phyloP scores from a whole-genome alignment of 2,113 vertebrate species.

The Taxidea taxus region DNA sequence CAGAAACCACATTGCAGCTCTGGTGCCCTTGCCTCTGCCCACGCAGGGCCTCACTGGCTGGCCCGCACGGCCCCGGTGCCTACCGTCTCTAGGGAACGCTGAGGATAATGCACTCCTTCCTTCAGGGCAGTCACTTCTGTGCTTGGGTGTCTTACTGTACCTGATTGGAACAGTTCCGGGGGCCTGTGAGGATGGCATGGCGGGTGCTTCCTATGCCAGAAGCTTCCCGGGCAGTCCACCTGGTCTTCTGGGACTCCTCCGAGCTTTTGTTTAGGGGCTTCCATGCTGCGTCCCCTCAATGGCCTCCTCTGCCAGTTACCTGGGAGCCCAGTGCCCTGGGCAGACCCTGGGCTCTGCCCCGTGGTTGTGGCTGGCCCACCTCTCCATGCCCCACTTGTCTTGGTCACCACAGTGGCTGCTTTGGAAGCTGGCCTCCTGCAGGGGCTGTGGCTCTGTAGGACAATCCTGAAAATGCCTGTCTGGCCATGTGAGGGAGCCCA shows the following conservation, averaged over 20 bases:
- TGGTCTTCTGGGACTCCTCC: background rate
- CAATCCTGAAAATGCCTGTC: background rate
- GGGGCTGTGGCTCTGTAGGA: rapidly evolving
- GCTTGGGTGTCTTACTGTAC: rapidly evolving
- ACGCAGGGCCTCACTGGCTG: background rate
- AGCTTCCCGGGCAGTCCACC: too few species aligned
- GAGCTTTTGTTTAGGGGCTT: background rate
- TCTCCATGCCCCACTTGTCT: rapidly evolving
- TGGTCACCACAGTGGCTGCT: rapidly evolving
- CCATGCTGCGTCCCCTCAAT: rapidly evolving
- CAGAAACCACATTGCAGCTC: background rate
- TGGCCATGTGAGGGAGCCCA: background rate
- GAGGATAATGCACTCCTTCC: background rate
- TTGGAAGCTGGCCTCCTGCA: too few species aligned
- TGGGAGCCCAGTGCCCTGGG: background rate
- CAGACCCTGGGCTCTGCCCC: too few species aligned
- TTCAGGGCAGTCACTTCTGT: background rate
- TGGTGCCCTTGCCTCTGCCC: too few species aligned
- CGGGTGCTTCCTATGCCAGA: too few species aligned
- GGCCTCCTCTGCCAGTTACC: rapidly evolving
- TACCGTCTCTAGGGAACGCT: background rate
- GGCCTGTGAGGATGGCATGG: too few species aligned
- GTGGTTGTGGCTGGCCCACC: background rate
- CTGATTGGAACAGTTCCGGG: background rate
- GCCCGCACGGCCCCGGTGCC: rapidly evolving